Conservation (phyloP, 1,140 invertebrate species). For the Drosophila serrata region DNA sequence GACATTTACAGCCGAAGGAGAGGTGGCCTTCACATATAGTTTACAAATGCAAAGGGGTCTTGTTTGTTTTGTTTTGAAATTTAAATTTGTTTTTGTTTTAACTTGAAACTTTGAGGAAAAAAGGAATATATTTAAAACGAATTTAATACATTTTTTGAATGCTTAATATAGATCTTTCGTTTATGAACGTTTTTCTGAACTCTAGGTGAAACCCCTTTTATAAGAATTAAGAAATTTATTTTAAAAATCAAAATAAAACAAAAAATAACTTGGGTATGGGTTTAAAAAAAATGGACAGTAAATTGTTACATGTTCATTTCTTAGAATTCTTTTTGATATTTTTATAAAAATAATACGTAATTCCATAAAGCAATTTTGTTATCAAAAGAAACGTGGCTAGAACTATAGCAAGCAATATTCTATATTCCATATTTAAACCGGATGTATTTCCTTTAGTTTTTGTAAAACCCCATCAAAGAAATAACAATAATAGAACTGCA, state of each 20-base stretch:
- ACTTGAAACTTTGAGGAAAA: too few species aligned
- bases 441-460: constrained; percentile 10
- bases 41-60: constrained; percentile 4
- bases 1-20: constrained; percentile 21
- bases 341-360: not conserved
- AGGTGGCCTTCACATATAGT: constrained; percentile 5
- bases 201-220: too few species aligned
- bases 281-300: not conserved
- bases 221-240: not conserved
- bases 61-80: not conserved
- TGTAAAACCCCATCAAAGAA: constrained; percentile 1
- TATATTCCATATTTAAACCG: not conserved
- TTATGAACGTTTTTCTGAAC: too few species aligned
- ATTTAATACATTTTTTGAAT: too few species aligned
- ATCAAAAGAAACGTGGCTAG: constrained; percentile 1
- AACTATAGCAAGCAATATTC: not conserved
- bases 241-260: too few species aligned
- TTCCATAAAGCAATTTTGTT: accelerated
- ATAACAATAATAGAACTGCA: not conserved
- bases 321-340: not conserved
- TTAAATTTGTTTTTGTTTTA: too few species aligned
- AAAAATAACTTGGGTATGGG: not conserved
- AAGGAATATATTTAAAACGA: too few species aligned
- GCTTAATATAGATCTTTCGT: too few species aligned
- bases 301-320: not conserved